Percentiles rank a stretch among this genome's conserved stretches.
phyloP scores from a whole-genome alignment of 2,888 invertebrate genomes.

The Heterodera filipjevi region DNA sequence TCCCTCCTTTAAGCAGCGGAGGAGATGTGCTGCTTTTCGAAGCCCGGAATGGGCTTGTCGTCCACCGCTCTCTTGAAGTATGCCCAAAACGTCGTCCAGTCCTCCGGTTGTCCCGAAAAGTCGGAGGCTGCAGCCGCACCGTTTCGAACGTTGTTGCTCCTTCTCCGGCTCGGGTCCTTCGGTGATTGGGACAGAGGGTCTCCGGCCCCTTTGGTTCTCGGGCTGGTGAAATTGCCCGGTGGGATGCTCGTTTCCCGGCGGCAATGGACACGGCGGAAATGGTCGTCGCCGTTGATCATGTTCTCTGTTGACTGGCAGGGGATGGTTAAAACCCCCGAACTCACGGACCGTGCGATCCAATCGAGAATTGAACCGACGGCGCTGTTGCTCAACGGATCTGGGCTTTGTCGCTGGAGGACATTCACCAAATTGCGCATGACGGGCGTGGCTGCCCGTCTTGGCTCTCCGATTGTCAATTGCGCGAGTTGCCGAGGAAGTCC shows the following conservation, averaged over 20 bases:
- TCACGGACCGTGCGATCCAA: not conserved
- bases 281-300: too few relatives aligned
- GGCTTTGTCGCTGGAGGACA: not conserved
- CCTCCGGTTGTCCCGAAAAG: not conserved
- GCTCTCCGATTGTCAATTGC: not conserved
- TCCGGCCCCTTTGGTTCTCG: not conserved
- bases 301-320: not conserved
- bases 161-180: not conserved
- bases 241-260: not conserved
- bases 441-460: not conserved
- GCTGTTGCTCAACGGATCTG: not conserved
- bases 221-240: not conserved
- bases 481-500: not conserved
- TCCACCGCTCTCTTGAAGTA: conserved; percentile 2
- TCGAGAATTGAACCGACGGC: not conserved
- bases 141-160: not conserved
- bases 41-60: conserved; percentile 3
- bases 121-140: not conserved
- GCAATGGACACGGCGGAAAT: too few relatives aligned
- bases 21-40: conserved; percentile 7
- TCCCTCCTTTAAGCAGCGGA: not conserved
- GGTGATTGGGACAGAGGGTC: not conserved
- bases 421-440: not conserved
- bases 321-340: too few relatives aligned
- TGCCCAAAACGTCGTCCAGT: conserved; percentile 10